A percentile compares a stretch with the other conserved stretches of the same genome.
Conservation (phyloP, 2,888 invertebrate genomes). For the Sinohyriopsis cumingii region DNA sequence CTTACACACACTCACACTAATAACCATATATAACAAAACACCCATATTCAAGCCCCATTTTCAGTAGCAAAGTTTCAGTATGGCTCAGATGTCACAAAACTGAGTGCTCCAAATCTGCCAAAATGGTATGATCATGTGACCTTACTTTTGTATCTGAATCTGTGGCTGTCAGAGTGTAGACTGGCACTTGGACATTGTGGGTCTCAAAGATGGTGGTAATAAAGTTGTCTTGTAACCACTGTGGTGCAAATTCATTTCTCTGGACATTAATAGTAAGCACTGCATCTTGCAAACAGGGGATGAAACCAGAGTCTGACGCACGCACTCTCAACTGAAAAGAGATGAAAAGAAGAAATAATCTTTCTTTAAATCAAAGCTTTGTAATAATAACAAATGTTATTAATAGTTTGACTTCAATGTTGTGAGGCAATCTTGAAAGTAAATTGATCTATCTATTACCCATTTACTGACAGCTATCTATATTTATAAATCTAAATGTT, state of each 20-base stretch:
- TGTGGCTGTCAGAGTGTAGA: conserved; percentile 50
- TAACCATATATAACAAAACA: too few relatives aligned
- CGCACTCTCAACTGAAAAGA: conserved; percentile 53
- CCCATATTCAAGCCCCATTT: too few relatives aligned
- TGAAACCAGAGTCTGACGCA: conserved; percentile 54
- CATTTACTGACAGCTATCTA: background rate
- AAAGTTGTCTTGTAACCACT: conserved; percentile 41
- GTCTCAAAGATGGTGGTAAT: conserved; percentile 55
- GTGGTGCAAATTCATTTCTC: conserved; percentile 55
- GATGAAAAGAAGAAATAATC: background rate
- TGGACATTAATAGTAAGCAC: conserved; percentile 50
- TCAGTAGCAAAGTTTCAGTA: too few relatives aligned
- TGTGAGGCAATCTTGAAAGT: too few relatives aligned
- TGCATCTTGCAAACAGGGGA: conserved; percentile 39
- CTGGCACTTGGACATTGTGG: conserved; percentile 37
- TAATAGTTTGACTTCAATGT: too few relatives aligned
- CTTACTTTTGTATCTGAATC: conserved; percentile 50
- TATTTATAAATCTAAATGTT: background rate
- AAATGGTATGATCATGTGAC: background rate
- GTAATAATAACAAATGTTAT: too few relatives aligned
- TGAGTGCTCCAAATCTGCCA: background rate
- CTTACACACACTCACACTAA: too few relatives aligned
- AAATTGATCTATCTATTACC: background rate
- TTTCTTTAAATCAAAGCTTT: too few relatives aligned
- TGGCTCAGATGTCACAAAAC: too few relatives aligned